Percentiles rank a stretch among this genome's conserved stretches.
Conservation (phyloP, 2,797 vertebrate genomes). For the Notamacropus eugenii region DNA sequence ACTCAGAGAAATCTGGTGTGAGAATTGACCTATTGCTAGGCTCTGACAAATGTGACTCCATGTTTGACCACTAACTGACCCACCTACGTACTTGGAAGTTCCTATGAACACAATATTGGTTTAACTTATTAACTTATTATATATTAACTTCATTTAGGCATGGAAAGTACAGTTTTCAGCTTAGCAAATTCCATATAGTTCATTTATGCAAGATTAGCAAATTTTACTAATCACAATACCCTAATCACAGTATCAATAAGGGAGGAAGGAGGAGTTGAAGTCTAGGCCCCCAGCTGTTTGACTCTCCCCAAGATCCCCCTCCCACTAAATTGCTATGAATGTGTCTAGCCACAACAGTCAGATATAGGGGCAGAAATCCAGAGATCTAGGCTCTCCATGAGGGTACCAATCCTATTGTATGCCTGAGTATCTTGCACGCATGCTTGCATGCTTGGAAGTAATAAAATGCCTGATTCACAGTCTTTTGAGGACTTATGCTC, state of each 20-base stretch:
- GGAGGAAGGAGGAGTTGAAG: neutral
- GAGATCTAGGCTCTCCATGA: too few species aligned
- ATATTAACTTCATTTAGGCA: neutral
- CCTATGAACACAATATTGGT: neutral
- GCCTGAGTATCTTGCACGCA: too few species aligned
- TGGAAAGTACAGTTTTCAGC: neutral
- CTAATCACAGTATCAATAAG: neutral
- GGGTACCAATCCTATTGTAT: too few species aligned
- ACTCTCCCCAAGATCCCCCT: too few species aligned
- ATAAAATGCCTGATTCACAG: too few species aligned
- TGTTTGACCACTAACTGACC: neutral
- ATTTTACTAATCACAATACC: neutral
- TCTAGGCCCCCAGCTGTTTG: neutral
- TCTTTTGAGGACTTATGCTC: too few species aligned
- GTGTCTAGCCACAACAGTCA: too few species aligned
- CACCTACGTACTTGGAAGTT: neutral
- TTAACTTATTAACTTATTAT: neutral
- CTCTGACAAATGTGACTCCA: neutral
- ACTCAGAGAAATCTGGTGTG: neutral
- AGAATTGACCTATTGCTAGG: neutral
- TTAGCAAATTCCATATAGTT: neutral
- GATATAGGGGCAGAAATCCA: too few species aligned
- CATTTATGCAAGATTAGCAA: neutral
- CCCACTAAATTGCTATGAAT: too few species aligned
- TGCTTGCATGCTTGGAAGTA: too few species aligned